phyloP scores from a whole-genome alignment of 2,797 vertebrate species.

The Allochrocebus solatus region DNA sequence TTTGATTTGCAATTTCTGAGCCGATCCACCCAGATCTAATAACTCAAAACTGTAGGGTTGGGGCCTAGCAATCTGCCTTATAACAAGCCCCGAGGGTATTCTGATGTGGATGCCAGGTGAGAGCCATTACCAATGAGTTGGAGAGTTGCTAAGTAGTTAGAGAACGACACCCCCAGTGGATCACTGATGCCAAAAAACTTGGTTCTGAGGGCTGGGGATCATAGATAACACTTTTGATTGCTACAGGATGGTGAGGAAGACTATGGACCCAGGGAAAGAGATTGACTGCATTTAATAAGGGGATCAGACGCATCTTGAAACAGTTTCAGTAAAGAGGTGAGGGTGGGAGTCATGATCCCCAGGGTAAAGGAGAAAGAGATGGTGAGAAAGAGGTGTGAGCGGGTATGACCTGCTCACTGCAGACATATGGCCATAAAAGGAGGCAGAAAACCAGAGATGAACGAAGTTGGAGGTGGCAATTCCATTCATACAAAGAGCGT shows the following conservation, averaged over 20 bases:
- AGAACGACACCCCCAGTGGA: not conserved
- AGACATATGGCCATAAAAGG: fast-evolving
- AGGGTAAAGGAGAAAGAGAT: not conserved
- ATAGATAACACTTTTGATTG: not conserved
- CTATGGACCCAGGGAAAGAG: not conserved
- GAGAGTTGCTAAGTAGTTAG: not conserved
- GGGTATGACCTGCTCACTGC: not conserved
- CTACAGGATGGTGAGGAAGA: not conserved
- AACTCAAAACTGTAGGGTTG: not conserved
- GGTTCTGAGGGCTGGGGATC: not conserved
- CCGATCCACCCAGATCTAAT: not conserved
- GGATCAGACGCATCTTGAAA: not conserved
- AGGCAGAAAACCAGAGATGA: not conserved
- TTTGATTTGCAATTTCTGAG: not conserved
- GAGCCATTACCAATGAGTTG: not conserved
- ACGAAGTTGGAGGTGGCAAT: not conserved
- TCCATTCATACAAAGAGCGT: not conserved
- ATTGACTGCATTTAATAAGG: fast-evolving
- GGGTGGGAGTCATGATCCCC: not conserved
- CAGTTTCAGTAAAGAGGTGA: not conserved
- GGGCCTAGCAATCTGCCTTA: not conserved
- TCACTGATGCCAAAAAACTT: not conserved
- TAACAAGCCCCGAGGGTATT: not conserved
- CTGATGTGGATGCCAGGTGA: not conserved
- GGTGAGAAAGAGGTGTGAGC: not conserved